Conservation (phyloP, 2,797 vertebrate genomes). For the Xiphophorus birchmanni region DNA sequence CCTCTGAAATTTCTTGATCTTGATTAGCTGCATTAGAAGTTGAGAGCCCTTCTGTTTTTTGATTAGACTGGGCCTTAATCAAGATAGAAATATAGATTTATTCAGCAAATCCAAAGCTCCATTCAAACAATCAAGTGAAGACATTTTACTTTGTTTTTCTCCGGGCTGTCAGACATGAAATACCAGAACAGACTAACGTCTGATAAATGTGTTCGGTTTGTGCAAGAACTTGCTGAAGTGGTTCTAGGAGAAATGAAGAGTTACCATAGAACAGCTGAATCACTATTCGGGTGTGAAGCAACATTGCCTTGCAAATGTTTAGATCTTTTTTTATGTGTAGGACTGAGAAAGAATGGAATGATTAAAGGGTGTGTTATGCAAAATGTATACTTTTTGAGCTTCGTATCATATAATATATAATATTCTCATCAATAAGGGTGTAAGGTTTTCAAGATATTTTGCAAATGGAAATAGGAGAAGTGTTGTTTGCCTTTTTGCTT, state of each 20-base stretch:
- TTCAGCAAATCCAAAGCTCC: background rate
- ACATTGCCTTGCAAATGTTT: background rate
- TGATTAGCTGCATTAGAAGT: background rate
- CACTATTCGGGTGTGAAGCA: background rate
- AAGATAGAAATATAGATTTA: background rate
- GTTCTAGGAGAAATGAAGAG: background rate
- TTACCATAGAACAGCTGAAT: background rate
- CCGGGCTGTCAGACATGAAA: background rate
- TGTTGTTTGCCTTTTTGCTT: background rate
- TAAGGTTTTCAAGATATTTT: background rate
- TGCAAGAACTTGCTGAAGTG: background rate
- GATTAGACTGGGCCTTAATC: background rate
- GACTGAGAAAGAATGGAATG: background rate
- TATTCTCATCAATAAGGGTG: background rate
- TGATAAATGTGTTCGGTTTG: background rate
- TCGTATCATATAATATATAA: no score
- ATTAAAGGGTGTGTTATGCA: no score
- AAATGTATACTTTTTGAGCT: no score
- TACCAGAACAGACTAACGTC: background rate
- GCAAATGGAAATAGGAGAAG: background rate
- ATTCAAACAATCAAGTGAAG: background rate
- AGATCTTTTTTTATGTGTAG: background rate
- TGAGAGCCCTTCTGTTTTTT: background rate
- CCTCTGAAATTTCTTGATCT: background rate
- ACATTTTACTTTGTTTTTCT: background rate